Evolutionary conservation across 1,140 invertebrate species (phyloP).

Genomic region (Tetramorium parvispinum): DNA sequence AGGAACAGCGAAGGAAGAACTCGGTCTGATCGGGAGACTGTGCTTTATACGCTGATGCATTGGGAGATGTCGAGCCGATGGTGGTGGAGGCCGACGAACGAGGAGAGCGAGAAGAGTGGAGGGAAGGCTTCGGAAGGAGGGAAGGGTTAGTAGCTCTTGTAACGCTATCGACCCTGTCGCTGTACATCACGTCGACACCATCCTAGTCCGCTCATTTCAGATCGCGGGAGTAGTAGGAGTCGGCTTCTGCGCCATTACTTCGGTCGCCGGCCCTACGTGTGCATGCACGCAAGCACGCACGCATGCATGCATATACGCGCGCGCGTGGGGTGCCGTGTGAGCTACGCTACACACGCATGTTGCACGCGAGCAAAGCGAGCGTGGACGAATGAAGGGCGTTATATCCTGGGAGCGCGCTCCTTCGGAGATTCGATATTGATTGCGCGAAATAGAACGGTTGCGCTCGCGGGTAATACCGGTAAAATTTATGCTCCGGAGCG

Average conservation of each 20-base stretch:
- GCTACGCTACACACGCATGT: slow-evolving; percentile 54
- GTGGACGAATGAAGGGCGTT: not conserved
- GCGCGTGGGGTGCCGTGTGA: slow-evolving; percentile 21
- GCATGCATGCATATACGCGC: not conserved
- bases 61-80: slow-evolving; percentile 41
- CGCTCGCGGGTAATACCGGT: slow-evolving; percentile 52
- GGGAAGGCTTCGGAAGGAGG: slow-evolving; percentile 55
- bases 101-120: slow-evolving; percentile 25
- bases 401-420: slow-evolving; percentile 59
- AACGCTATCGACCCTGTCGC: slow-evolving; percentile 86
- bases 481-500: slow-evolving; percentile 59
- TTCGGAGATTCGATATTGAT: slow-evolving; percentile 56
- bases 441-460: slow-evolving; percentile 67
- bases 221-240: slow-evolving; percentile 79
- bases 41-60: slow-evolving; percentile 76
- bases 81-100: slow-evolving; percentile 72
- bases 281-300: slow-evolving; percentile 55
- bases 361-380: slow-evolving; percentile 62
- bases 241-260: slow-evolving; percentile 84
- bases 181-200: slow-evolving; percentile 86
- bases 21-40: slow-evolving; percentile 63
- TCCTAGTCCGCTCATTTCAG: slow-evolving; percentile 82
- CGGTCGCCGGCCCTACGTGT: slow-evolving; percentile 69
- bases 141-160: slow-evolving; percentile 86
- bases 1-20: slow-evolving; percentile 22